Base-by-base conservation (phyloP, 2,113 vertebrate species). In the Mus pahari region DNA sequence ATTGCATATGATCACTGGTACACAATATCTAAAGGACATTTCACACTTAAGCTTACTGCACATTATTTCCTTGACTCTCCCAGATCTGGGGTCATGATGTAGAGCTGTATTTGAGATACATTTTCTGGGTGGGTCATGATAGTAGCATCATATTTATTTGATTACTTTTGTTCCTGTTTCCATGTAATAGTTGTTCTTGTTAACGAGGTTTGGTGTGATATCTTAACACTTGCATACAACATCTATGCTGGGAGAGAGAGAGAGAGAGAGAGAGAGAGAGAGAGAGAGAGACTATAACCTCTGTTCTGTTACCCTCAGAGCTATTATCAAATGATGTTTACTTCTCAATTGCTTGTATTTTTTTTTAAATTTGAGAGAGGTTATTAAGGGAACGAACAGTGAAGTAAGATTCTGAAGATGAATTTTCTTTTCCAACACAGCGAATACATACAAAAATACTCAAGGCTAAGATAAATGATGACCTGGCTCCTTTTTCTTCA, bases 311-410 rank as follows among this genome's bases (percentile, higher is more conserved):
- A 70, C 0, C 11, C 5, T 36, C 60, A 60, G 10, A 4, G 14
- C 5, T 70, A 33, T 70, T 94, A 42, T 12, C 10, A 93, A 96
- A 75, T 50, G 11, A 22, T 31, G n/a, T n/a, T n/a, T n/a, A n/a
- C n/a, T 50, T 50, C 50, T 50, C 50, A 50, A 50, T 50, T 50
- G 50, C n/a, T n/a, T n/a, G n/a, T n/a, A 50, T 50, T 83, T 87
- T 39, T 94, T 60, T 87, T 87, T 39, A 92, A 55, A 70, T 82
- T 92, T 42, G 66, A 90, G 58, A 84, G 68, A 73, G 19, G 62
- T 79, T 93, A 22, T 71, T 88, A 48, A 62, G 36, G n/a, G 36
- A 92, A 93, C 60, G 13, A n/a, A 7, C 50, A 83, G 17, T 83
- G 13, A 53, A 55, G 26, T 36, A 81, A 24, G 31, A 22, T 75